These are phyloP conservation scores for Bagarius yarrelli DNA, from an alignment of 2,113 vertebrate genomes.

Conservation along the genomic window DNA sequence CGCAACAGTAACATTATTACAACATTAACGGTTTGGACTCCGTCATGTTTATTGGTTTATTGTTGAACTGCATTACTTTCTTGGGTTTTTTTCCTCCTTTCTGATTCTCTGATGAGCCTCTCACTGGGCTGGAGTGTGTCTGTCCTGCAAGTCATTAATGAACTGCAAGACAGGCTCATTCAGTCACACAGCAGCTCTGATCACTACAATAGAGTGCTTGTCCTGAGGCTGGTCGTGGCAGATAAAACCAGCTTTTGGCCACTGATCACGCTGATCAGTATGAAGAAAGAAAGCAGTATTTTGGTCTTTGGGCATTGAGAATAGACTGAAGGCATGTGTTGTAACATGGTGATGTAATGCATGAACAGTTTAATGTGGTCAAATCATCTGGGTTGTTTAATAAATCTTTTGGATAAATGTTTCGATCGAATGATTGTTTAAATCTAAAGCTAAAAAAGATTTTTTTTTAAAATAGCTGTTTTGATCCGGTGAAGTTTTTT, in stretches of 20 bases:
- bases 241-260: constrained; percentile 1
- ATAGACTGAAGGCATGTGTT: not conserved
- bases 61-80: constrained; percentile 10
- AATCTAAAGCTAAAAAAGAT: not conserved
- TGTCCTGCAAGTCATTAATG: constrained; percentile 42
- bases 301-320: not conserved
- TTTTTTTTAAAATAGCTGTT: not conserved
- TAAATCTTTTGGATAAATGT: not conserved
- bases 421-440: not conserved
- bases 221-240: constrained; percentile 31
- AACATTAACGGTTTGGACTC: not conserved
- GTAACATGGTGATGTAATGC: not conserved
- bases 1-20: not conserved
- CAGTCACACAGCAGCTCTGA: constrained; percentile 35
- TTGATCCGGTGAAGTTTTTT: not conserved
- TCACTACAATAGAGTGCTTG: constrained; percentile 46
- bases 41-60: not conserved
- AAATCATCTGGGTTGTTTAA: not conserved
- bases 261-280: not conserved
- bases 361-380: not conserved
- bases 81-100: not conserved
- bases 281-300: not conserved
- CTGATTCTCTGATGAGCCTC: constrained; percentile 40
- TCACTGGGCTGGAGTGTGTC: constrained; percentile 37
- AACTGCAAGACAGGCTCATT: constrained; percentile 46